phyloP scores from a whole-genome alignment of 1,140 invertebrate species.

The Eciton burchellii region DNA sequence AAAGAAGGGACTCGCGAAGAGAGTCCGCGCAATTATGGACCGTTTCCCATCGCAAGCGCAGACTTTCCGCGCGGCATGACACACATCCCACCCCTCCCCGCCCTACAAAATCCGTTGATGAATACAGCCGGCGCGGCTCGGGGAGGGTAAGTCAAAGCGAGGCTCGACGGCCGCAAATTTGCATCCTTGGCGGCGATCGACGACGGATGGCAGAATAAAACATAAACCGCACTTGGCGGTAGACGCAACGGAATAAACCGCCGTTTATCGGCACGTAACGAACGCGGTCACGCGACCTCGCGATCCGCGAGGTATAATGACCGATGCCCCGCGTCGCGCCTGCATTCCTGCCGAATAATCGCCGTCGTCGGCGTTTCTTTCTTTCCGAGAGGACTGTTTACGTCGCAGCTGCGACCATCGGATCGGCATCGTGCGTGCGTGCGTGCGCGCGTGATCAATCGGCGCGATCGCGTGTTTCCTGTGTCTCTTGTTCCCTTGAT shows the following conservation, averaged over 20 bases:
- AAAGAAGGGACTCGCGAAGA: too few relatives aligned
- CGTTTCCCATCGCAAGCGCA: background rate
- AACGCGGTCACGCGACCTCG: slow-evolving; percentile 61
- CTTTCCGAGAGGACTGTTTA: background rate
- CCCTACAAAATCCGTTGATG: background rate
- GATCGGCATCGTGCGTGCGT: slow-evolving; percentile 16
- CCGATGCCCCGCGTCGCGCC: too few relatives aligned
- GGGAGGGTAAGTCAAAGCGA: background rate
- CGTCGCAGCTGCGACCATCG: slow-evolving; percentile 5
- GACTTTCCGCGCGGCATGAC: background rate
- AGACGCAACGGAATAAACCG: slow-evolving; percentile 41
- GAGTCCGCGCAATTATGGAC: background rate
- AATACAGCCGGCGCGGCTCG: background rate
- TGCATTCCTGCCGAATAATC: slow-evolving; percentile 32
- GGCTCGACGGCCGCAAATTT: slow-evolving; percentile 18
- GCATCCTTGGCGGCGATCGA: slow-evolving; percentile 27
- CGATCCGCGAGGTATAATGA: slow-evolving; percentile 53
- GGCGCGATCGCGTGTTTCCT: background rate
- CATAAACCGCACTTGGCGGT: slow-evolving; percentile 26
- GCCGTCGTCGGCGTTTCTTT: slow-evolving; percentile 3
- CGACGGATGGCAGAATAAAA: slow-evolving; percentile 49
- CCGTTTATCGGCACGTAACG: slow-evolving; percentile 64
- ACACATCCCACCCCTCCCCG: too few relatives aligned
- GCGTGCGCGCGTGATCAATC: slow-evolving; percentile 5
- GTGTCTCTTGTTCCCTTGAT: background rate